phyloP scores from a whole-genome alignment of 2,797 vertebrate genomes.

The Rhynchonycteris naso region DNA sequence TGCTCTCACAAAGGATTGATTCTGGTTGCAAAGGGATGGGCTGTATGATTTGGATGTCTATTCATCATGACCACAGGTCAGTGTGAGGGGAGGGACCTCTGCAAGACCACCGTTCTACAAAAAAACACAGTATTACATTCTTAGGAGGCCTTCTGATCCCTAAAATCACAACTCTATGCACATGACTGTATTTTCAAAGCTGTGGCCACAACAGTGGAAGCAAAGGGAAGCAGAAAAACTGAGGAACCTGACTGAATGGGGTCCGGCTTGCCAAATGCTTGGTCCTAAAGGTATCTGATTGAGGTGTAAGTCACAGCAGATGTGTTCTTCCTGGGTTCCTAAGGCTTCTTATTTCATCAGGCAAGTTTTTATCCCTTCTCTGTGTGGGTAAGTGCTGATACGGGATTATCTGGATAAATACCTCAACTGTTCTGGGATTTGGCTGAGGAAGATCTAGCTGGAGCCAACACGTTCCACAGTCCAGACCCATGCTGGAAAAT shows the following conservation, averaged over 20 bases:
- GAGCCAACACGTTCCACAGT: background rate
- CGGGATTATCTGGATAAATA: slow-evolving; percentile 2
- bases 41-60: background rate
- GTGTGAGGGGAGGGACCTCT: background rate
- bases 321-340: background rate
- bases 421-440: background rate
- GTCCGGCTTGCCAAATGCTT: background rate
- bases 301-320: background rate
- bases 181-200: background rate
- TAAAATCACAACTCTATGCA: background rate
- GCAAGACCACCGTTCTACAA: background rate
- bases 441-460: background rate
- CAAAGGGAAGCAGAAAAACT: background rate
- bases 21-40: background rate
- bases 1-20: background rate
- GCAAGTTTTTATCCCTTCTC: background rate
- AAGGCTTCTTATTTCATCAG: background rate
- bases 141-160: background rate
- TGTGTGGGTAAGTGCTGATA: background rate
- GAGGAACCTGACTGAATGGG: background rate
- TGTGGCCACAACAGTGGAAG: background rate
- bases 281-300: background rate
- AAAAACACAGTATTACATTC: background rate
- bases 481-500: background rate
- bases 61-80: background rate